These are phyloP conservation scores for Perca schrenkii DNA, from an alignment of 2,113 vertebrate species.

Conservation along the genomic window DNA sequence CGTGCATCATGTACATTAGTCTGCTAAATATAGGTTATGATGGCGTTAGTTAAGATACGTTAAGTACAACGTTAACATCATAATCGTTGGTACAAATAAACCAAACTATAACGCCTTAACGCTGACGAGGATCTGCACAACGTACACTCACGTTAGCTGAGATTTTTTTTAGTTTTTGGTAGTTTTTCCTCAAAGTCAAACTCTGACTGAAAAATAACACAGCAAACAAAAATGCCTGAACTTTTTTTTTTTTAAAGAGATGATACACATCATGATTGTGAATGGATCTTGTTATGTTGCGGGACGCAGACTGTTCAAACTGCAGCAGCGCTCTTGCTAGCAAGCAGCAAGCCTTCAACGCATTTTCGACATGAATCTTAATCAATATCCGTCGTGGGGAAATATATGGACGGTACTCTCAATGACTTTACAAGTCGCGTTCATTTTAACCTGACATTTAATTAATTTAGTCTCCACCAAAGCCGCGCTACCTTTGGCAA, in stretches of 20 bases:
- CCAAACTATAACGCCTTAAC: neutral
- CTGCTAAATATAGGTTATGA: neutral
- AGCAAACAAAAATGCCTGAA: neutral
- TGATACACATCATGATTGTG: constrained; percentile 6
- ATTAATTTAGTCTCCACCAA: neutral
- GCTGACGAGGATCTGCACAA: neutral
- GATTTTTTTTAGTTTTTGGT: neutral
- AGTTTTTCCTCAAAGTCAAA: neutral
- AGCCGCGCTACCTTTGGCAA: constrained; percentile 16
- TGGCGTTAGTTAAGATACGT: neutral
- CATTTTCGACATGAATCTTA: constrained; percentile 41
- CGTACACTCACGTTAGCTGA: constrained; percentile 1
- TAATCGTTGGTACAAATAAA: neutral
- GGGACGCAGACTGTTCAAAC: constrained; percentile 60
- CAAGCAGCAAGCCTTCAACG: constrained; percentile 50
- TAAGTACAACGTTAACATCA: neutral
- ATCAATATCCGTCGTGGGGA: neutral
- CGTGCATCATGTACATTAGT: neutral
- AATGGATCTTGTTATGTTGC: constrained; percentile 47
- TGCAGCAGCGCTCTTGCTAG: constrained; percentile 66
- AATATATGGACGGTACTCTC: neutral
- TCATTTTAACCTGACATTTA: neutral
- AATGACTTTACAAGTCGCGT: neutral
- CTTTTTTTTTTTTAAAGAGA: neutral
- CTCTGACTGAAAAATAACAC: neutral